These are phyloP conservation scores for Vanessa tameamea DNA, from an alignment of 1,140 invertebrate genomes.

Conservation along the genomic window DNA sequence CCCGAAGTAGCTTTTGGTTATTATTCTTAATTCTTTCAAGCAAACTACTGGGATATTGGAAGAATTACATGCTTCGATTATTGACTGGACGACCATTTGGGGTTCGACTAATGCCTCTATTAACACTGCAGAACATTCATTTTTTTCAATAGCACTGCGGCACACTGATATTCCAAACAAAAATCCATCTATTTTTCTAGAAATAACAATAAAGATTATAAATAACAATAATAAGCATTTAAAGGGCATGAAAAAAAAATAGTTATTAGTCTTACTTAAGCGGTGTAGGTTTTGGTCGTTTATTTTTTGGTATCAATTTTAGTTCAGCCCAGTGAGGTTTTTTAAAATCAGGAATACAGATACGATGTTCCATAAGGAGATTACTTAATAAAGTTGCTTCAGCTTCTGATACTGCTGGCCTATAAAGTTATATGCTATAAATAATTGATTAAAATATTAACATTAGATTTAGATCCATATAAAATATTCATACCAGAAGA, in stretches of 20 bases:
- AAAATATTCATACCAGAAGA: conserved; percentile 55
- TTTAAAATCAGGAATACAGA: conserved; percentile 54
- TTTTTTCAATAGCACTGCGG: conserved; percentile 40
- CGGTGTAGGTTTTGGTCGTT: conserved; percentile 59
- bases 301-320: conserved; percentile 59
- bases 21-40: conserved; percentile 50
- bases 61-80: conserved; percentile 52
- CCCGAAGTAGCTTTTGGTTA: conserved; percentile 52
- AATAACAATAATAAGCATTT: background rate
- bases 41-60: conserved; percentile 53
- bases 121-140: conserved; percentile 51
- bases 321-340: conserved; percentile 67
- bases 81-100: conserved; percentile 56
- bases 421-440: conserved; percentile 32
- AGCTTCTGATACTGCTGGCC: conserved; percentile 53
- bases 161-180: conserved; percentile 64
- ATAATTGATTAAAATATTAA: background rate
- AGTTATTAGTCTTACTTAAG: conserved; percentile 49
- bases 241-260: background rate
- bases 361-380: conserved; percentile 47
- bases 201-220: conserved; percentile 37
- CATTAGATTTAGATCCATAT: conserved; percentile 4
- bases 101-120: conserved; percentile 64
- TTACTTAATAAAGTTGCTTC: conserved; percentile 43
- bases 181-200: conserved; percentile 61